Evolutionary conservation across 2,888 invertebrate species (phyloP), one percentile per base, ranked within the genome.

Genomic region (Pinctada fucata): DNA sequence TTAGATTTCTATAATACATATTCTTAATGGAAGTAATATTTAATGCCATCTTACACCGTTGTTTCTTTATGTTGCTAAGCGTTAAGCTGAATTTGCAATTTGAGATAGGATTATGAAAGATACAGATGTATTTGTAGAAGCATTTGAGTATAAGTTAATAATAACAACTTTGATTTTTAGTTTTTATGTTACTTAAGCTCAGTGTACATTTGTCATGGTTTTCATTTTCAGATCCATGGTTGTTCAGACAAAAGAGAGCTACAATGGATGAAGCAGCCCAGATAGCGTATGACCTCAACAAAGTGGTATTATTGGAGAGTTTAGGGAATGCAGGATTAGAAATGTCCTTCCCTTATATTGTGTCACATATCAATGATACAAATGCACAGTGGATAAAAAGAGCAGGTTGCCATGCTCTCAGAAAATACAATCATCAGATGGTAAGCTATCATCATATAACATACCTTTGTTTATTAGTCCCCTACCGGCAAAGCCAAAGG

Each of bases 311-410:
- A n/a, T 79, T 88, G 5, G 86, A 86, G 63, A 66, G 85, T 10
- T 80, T 88, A 5, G 88, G 88, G 45, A 88, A 88, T 79, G 87
- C 86, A 2, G 79, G 83, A 2, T 50, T 86, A 45, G 76, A 80
- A 49, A 77, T 75, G 64, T 88, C 87, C 1, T 88, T 82, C 73
- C 85, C 86, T n/a, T 82, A 84, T 76, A 87, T 88, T 47, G 80
- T 84, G 67, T 87, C 88, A 1, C 87, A 88, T 70, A 76, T 87
- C 45, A 88, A 88, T 66, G 70, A 79, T 10, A 83, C 86, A 58
- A 85, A 86, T 65, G 85, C 86, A 3, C 87, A 83, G 45, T 85
- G 86, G 85, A 81, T 88, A 4, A 87, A 88, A 79, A 74, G 88
- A 49, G 84, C 87, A 1, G 87, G 85, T 2, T 72, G 86, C 2